Evolutionary conservation across 2,888 invertebrate genomes (phyloP).

Genomic region (Brachylomia viminalis): DNA sequence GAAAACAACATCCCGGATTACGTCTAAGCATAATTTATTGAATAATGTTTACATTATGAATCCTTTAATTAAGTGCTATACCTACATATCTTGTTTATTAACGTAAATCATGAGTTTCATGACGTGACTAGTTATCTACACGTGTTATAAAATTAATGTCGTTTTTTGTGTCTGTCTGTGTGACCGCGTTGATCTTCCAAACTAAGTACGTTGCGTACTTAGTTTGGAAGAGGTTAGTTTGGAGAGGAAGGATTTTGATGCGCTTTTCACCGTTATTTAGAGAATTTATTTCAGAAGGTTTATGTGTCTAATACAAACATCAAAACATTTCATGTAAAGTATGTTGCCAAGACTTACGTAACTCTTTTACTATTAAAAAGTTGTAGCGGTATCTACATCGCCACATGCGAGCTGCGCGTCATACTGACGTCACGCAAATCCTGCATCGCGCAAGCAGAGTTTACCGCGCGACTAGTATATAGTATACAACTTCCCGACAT

Average conservation of each 20-base stretch:
- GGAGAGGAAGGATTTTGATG: neutral
- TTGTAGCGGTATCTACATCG: too few species aligned
- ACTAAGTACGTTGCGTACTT: too few species aligned
- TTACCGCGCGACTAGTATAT: too few species aligned
- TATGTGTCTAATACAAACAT: neutral
- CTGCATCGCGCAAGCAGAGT: too few species aligned
- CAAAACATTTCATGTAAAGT: too few species aligned
- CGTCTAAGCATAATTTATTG: neutral
- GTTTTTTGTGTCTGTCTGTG: too few species aligned
- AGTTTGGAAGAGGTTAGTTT: too few species aligned
- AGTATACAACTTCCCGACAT: too few species aligned
- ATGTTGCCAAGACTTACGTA: too few species aligned
- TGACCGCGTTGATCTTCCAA: neutral
- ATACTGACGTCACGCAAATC: too few species aligned
- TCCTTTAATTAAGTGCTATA: neutral
- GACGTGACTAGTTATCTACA: neutral
- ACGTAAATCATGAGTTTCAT: conserved; percentile 2
- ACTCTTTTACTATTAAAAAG: too few species aligned
- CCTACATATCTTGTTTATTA: conserved; percentile 29
- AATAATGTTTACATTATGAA: conserved; percentile 5
- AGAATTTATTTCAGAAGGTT: neutral
- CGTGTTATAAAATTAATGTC: neutral
- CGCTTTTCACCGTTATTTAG: neutral
- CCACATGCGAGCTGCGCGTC: too few species aligned
- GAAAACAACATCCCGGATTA: conserved; percentile 23